Evolutionary conservation across 2,888 invertebrate genomes (phyloP).

Genomic region (Drosophila vallismaia): DNA sequence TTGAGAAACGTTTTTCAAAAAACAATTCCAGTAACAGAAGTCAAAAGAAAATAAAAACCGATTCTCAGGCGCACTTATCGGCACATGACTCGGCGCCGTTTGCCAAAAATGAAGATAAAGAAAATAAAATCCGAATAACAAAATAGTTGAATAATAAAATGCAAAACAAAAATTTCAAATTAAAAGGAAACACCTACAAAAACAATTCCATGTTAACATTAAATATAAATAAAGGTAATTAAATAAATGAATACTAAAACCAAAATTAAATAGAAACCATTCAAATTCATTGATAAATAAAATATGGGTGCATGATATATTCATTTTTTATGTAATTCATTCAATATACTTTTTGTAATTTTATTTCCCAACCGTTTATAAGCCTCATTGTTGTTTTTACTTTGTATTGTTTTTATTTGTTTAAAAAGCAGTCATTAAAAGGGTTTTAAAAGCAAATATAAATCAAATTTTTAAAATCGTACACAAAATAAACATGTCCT

Average conservation of each 20-base stretch:
- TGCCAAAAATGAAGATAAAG: slow-evolving; percentile 33
- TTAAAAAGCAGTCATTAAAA: not conserved
- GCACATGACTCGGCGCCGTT: slow-evolving; percentile 59
- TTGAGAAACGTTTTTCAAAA: slow-evolving; percentile 50
- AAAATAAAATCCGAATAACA: slow-evolving; percentile 10
- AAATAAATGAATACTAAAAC: slow-evolving; percentile 72
- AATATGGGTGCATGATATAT: not conserved
- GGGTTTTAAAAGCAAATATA: slow-evolving; percentile 33
- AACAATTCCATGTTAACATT: slow-evolving; percentile 84
- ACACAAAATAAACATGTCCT: not conserved
- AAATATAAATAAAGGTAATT: slow-evolving; percentile 80
- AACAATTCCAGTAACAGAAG: slow-evolving; percentile 45
- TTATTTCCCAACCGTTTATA: not conserved
- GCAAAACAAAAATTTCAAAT: slow-evolving; percentile 60
- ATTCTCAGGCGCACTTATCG: slow-evolving; percentile 52
- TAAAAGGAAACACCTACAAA: slow-evolving; percentile 79
- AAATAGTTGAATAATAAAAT: slow-evolving; percentile 67
- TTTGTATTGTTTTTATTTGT: not conserved
- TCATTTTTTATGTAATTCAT: not conserved
- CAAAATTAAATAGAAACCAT: slow-evolving; percentile 32
- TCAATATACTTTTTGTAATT: not conserved
- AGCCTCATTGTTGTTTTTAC: not conserved
- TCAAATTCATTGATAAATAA: not conserved
- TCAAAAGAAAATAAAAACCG: slow-evolving; percentile 28
- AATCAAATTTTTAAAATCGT: slow-evolving; percentile 25